Conservation (phyloP, 1,140 invertebrate genomes). For the Triops cancriformis region DNA sequence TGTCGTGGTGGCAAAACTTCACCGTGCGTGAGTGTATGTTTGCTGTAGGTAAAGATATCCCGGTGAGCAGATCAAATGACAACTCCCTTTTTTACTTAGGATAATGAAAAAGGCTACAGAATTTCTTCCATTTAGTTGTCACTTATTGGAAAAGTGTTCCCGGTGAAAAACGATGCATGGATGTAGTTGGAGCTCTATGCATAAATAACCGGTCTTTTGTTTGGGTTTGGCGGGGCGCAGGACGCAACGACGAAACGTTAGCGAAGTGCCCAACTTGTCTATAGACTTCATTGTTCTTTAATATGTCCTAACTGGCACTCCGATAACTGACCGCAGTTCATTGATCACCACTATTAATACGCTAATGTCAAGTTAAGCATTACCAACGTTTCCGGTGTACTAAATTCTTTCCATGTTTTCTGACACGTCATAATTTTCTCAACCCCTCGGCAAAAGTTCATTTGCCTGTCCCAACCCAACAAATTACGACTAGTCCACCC, state of each 20-base stretch:
- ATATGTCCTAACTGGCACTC: neutral
- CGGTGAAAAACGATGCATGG: neutral
- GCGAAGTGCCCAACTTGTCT: neutral
- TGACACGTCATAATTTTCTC: neutral
- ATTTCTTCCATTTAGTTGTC: neutral
- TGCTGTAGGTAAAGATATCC: neutral
- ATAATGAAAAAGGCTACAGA: neutral
- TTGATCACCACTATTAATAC: neutral
- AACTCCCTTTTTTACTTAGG: slow-evolving; percentile 13
- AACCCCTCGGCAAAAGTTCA: neutral
- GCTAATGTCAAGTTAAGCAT: slow-evolving; percentile 1
- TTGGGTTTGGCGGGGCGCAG: neutral
- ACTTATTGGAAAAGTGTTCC: neutral
- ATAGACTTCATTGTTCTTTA: neutral
- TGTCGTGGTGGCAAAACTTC: neutral
- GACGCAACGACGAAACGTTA: neutral
- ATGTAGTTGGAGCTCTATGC: slow-evolving; percentile 3
- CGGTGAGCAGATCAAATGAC: neutral
- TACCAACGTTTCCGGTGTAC: neutral
- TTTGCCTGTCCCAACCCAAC: neutral
- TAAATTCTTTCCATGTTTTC: neutral
- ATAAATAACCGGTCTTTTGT: neutral
- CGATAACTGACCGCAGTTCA: neutral
- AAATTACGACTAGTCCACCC: neutral
- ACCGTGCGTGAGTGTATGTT: neutral